Percentiles rank a stretch among this genome's conserved stretches.
These are phyloP conservation scores for Diprion similis DNA, from an alignment of 1,140 invertebrate species.

Conservation along the genomic window DNA sequence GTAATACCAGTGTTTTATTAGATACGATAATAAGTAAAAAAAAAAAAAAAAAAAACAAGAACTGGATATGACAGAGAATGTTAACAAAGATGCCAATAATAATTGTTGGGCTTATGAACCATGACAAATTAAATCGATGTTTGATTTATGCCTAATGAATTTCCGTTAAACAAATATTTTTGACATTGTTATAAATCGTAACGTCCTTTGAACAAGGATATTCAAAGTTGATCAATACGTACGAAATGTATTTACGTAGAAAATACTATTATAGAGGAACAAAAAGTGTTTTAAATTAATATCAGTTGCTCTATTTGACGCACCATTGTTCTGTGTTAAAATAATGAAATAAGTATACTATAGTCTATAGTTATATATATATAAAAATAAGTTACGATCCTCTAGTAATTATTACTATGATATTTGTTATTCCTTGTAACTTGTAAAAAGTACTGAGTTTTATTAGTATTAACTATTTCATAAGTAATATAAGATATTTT, in stretches of 20 bases:
- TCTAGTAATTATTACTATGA: conserved; percentile 39
- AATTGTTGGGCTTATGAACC: background rate
- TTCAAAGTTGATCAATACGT: conserved; percentile 20
- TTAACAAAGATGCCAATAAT: background rate
- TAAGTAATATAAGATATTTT: conserved; percentile 56
- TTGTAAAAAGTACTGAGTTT: conserved; percentile 64
- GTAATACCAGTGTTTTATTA: too few relatives aligned
- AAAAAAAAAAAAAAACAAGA: too few relatives aligned
- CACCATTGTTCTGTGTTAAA: conserved; percentile 50
- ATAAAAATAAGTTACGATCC: background rate
- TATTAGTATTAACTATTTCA: conserved; percentile 57
- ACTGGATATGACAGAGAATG: background rate
- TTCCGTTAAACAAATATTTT: conserved; percentile 21
- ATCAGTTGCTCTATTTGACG: conserved; percentile 37
- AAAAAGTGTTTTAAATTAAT: conserved; percentile 38
- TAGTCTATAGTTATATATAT: conserved; percentile 22
- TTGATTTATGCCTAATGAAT: background rate
- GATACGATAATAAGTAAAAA: too few relatives aligned
- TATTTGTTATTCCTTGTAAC: conserved; percentile 61
- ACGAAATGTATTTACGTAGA: conserved; percentile 19
- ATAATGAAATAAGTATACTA: conserved; percentile 28
- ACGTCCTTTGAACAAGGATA: conserved; percentile 8
- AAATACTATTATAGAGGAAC: conserved; percentile 17
- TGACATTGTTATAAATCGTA: conserved; percentile 31
- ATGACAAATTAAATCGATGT: conserved; percentile 10